phyloP scores from a whole-genome alignment of 1,140 invertebrate species.

The Lycorma delicatula region DNA sequence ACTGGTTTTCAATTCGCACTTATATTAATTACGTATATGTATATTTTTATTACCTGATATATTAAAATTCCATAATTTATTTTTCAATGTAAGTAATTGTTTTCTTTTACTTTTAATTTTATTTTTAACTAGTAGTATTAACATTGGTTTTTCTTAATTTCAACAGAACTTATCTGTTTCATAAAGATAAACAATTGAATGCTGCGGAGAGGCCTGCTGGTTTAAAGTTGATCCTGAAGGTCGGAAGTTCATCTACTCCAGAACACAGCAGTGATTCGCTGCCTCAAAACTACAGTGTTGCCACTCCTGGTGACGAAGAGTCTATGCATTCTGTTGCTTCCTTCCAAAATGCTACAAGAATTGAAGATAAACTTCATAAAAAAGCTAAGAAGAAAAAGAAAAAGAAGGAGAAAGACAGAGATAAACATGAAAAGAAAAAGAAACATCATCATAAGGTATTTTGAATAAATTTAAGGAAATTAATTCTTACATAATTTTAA shows the following conservation, averaged over 20 bases:
- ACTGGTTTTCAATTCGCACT: too few species aligned
- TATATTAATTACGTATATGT: too few species aligned
- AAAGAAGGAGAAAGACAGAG: conserved; percentile 33
- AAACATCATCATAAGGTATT: conserved; percentile 55
- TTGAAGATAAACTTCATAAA: conserved; percentile 17
- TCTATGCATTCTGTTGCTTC: conserved; percentile 22
- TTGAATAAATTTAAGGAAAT: background rate
- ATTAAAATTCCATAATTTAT: too few species aligned
- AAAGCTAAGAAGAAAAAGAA: conserved; percentile 31
- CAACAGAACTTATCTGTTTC: conserved; percentile 9
- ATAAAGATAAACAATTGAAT: conserved; percentile 10
- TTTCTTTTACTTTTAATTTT: too few species aligned
- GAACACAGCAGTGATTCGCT: conserved; percentile 52
- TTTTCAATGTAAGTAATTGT: too few species aligned
- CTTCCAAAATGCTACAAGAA: conserved; percentile 2
- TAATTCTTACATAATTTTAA: too few species aligned
- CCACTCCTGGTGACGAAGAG: conserved; percentile 22
- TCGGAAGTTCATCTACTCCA: conserved; percentile 58
- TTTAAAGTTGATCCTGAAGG: conserved; percentile 71
- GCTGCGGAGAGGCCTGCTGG: conserved; percentile 47
- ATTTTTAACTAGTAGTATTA: background rate
- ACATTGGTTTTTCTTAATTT: conserved; percentile 4
- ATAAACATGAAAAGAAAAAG: conserved; percentile 25
- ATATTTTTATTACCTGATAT: too few species aligned
- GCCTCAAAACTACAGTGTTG: conserved; percentile 17